phyloP scores from a whole-genome alignment of 2,113 vertebrate genomes.

The Myrmophylax atrothorax region DNA sequence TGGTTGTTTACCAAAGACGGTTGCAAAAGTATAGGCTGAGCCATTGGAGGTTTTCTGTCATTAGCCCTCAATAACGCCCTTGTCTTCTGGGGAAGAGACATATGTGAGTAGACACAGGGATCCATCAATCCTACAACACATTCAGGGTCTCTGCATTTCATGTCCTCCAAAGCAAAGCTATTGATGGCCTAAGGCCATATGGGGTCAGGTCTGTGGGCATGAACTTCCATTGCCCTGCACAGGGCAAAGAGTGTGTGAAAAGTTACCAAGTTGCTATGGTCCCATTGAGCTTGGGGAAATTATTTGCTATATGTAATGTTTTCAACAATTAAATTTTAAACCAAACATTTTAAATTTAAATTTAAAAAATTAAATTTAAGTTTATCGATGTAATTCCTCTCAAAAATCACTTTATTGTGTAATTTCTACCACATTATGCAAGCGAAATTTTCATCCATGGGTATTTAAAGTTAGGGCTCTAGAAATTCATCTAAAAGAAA shows the following conservation, averaged over 20 bases:
- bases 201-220: background rate
- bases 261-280: background rate
- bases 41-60: background rate
- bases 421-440: accelerated
- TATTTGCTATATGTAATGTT: background rate
- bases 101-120: background rate
- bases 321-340: background rate
- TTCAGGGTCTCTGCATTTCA: background rate
- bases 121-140: background rate
- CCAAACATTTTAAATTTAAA: background rate
- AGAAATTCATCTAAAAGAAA: background rate
- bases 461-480: background rate
- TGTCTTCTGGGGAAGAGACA: background rate
- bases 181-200: background rate
- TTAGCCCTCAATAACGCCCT: background rate
- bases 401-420: background rate
- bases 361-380: background rate
- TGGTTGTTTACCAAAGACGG: background rate
- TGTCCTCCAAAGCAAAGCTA: background rate
- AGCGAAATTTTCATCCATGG: background rate
- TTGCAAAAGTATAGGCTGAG: background rate
- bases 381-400: background rate
- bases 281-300: background rate
- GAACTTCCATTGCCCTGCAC: background rate
- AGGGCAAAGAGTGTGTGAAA: background rate